These are phyloP conservation scores for Hemicentrotus pulcherrimus DNA, from an alignment of 35 echinoderm and acorn worm genomes.

Conservation along the genomic window DNA sequence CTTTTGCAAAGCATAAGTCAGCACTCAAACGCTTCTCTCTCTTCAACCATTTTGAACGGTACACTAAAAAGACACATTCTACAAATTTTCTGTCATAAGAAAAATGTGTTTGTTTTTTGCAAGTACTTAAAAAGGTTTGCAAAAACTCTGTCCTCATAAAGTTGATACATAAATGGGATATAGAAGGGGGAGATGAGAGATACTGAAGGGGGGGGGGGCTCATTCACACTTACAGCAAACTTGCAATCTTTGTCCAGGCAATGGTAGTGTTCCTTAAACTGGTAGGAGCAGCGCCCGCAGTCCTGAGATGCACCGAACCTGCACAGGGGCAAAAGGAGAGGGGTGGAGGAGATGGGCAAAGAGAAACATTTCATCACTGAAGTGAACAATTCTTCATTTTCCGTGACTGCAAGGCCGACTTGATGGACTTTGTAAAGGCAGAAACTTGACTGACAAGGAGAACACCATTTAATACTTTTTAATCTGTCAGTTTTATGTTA, in stretches of 20 bases:
- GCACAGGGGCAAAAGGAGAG: background rate
- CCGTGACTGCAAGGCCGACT: too few relatives aligned
- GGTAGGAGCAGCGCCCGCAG: slow-evolving; percentile 90
- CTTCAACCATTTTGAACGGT: background rate
- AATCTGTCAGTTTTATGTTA: too few relatives aligned
- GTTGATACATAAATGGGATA: background rate
- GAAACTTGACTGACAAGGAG: too few relatives aligned
- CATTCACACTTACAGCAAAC: slow-evolving; percentile 79
- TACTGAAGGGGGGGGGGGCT: background rate
- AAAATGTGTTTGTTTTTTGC: too few relatives aligned
- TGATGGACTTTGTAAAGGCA: too few relatives aligned
- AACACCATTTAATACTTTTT: too few relatives aligned
- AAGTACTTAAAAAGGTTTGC: background rate
- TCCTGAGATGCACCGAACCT: slow-evolving; percentile 85
- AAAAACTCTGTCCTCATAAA: background rate
- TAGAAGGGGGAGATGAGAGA: background rate
- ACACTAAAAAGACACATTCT: background rate
- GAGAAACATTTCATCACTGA: background rate
- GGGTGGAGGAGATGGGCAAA: background rate
- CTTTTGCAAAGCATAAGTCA: background rate
- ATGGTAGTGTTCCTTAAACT: slow-evolving; percentile 98
- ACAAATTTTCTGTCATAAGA: too few relatives aligned
- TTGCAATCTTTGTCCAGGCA: slow-evolving; percentile 93
- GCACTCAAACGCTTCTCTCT: background rate
- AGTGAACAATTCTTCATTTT: too few relatives aligned